Evolutionary conservation across 1,140 invertebrate genomes (phyloP).

Genomic region (Hyphantria cunea): DNA sequence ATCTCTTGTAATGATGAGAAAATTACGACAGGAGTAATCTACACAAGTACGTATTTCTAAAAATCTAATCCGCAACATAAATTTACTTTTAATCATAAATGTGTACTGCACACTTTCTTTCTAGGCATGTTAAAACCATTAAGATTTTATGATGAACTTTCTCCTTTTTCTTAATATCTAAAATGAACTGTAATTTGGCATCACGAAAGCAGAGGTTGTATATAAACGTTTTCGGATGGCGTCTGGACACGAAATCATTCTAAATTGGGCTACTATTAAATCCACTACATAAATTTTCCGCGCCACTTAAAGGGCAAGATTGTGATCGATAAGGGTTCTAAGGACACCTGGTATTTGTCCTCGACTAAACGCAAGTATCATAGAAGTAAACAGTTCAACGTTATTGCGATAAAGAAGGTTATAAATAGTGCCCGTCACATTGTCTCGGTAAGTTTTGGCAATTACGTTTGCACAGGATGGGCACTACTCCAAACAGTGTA

Average conservation of each 20-base stretch:
- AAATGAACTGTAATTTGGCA: neutral
- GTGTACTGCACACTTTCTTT: too few relatives aligned
- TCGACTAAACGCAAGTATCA: neutral
- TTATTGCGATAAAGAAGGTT: neutral
- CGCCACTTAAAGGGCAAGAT: constrained; percentile 8
- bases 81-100: too few relatives aligned
- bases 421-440: constrained; percentile 10
- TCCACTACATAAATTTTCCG: constrained; percentile 14
- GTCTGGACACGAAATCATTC: neutral
- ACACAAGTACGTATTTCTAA: too few relatives aligned
- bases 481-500: neutral
- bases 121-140: too few relatives aligned
- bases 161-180: too few relatives aligned
- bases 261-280: constrained; percentile 2
- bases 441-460: constrained; percentile 4
- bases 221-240: neutral
- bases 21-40: too few relatives aligned
- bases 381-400: neutral
- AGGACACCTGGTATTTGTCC: constrained; percentile 7
- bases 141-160: too few relatives aligned
- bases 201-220: neutral
- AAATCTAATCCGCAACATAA: neutral
- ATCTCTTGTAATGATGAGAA: too few relatives aligned
- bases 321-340: constrained; percentile 6
- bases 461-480: neutral